Conservation (phyloP, 2,113 vertebrate species). For the Sylvietta virens region DNA sequence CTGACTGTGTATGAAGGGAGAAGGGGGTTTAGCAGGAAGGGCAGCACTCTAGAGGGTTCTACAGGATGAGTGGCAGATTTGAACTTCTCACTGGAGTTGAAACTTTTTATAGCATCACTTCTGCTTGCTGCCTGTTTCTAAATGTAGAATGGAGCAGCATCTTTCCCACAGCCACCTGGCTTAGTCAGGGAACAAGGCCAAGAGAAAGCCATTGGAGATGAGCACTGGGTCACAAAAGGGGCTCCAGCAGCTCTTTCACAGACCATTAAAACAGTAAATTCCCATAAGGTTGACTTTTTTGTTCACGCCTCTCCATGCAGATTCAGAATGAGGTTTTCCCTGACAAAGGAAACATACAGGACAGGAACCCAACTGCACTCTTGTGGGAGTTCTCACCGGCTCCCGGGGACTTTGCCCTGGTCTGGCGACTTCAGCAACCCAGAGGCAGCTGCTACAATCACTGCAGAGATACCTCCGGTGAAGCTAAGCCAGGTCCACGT, state of each 20-base stretch:
- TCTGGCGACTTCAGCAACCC: too few species aligned
- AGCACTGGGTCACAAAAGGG: background rate
- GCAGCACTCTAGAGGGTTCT: background rate
- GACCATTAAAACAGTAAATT: background rate
- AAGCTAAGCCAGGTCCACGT: too few species aligned
- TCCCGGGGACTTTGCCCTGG: too few species aligned
- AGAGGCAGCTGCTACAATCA: too few species aligned
- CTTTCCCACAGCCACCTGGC: constrained; percentile 55
- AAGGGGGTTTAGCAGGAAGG: background rate
- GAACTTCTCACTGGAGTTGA: background rate
- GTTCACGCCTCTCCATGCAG: background rate
- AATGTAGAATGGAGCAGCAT: constrained; percentile 2
- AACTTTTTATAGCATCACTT: constrained; percentile 35
- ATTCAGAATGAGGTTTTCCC: background rate
- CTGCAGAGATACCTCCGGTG: too few species aligned
- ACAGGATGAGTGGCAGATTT: background rate
- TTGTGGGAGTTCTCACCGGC: too few species aligned
- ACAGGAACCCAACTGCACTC: background rate
- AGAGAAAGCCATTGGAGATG: background rate
- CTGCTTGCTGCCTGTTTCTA: background rate
- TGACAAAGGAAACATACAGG: background rate
- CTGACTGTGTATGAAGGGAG: background rate
- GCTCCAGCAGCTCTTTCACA: background rate
- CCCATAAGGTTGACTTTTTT: background rate
- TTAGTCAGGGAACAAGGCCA: background rate